Percentiles rank a stretch among this genome's conserved stretches.
Evolutionary conservation across 2,888 invertebrate species (phyloP).

Genomic region (Thalpophila matura): DNA sequence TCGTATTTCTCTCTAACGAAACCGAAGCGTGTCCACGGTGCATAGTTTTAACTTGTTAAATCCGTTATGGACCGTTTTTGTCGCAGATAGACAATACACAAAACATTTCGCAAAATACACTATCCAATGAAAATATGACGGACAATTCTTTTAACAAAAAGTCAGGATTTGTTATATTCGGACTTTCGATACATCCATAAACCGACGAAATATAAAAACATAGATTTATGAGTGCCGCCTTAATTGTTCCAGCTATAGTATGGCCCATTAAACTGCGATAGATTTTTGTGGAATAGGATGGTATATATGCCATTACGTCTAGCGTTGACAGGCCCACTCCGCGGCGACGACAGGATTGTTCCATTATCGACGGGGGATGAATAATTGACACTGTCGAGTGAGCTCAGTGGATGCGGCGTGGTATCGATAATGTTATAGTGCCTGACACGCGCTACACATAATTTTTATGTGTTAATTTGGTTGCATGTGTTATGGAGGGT

Average conservation of each 20-base stretch:
- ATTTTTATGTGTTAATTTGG: constrained; percentile 43
- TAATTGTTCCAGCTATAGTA: constrained; percentile 49
- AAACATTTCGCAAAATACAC: not conserved
- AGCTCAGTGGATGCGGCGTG: constrained; percentile 77
- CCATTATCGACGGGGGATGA: constrained; percentile 87
- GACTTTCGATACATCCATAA: not conserved
- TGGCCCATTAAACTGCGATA: constrained; percentile 66
- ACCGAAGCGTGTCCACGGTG: constrained; percentile 39
- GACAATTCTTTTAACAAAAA: constrained; percentile 13
- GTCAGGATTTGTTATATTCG: not conserved
- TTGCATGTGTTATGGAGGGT: constrained; percentile 16
- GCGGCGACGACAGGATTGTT: constrained; percentile 87
- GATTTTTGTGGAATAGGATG: constrained; percentile 75
- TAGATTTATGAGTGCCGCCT: constrained; percentile 17
- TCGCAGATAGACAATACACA: constrained; percentile 22
- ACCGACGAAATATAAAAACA: constrained; percentile 4
- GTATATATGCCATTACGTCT: constrained; percentile 81
- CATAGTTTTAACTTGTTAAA: constrained; percentile 42
- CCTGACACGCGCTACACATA: constrained; percentile 49
- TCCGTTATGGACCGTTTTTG: constrained; percentile 33
- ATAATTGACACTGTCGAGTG: constrained; percentile 83
- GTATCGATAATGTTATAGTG: constrained; percentile 48
- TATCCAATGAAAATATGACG: constrained; percentile 17
- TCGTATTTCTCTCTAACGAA: constrained; percentile 20
- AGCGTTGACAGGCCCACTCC: constrained; percentile 86